phyloP scores from a whole-genome alignment of 2,888 invertebrate genomes.

The Operophtera brumata region DNA sequence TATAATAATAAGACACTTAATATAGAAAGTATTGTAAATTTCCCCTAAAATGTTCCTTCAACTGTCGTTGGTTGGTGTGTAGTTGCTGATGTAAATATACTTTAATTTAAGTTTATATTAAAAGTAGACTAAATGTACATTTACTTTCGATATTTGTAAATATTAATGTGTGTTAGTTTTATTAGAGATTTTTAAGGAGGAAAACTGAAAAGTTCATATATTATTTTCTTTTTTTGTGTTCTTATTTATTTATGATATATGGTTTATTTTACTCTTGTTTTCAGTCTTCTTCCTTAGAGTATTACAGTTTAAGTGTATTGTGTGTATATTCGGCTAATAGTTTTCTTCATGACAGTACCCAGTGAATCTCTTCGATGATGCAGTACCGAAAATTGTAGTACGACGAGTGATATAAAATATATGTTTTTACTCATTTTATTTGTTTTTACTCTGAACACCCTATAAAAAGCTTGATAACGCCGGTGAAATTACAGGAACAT shows the following conservation, averaged over 20 bases:
- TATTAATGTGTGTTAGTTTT: conserved; percentile 50
- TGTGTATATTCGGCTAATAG: conserved; percentile 55
- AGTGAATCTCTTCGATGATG: conserved; percentile 33
- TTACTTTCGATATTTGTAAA: conserved; percentile 50
- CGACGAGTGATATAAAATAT: conserved; percentile 77
- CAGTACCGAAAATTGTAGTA: conserved; percentile 56
- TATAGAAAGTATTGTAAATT: conserved; percentile 45
- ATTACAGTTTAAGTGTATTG: conserved; percentile 48
- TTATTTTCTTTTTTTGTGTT: not conserved
- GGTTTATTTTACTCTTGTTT: conserved; percentile 1
- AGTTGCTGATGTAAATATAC: conserved; percentile 49
- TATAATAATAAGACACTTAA: conserved; percentile 43
- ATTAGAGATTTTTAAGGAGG: conserved; percentile 35
- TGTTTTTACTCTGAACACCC: conserved; percentile 43
- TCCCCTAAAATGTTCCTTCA: conserved; percentile 49
- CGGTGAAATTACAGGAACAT: too few species aligned
- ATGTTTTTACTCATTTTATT: conserved; percentile 77
- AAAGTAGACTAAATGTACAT: conserved; percentile 34
- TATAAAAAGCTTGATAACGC: too few species aligned
- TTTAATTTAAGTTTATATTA: conserved; percentile 28
- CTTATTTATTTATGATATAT: not conserved
- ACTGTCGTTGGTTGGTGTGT: conserved; percentile 45
- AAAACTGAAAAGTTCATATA: conserved; percentile 21
- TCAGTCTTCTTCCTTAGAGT: conserved; percentile 22
- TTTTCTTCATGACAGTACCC: conserved; percentile 53